Evolutionary conservation across 2,113 vertebrate genomes (phyloP).

Genomic region (Setophaga coronata): DNA sequence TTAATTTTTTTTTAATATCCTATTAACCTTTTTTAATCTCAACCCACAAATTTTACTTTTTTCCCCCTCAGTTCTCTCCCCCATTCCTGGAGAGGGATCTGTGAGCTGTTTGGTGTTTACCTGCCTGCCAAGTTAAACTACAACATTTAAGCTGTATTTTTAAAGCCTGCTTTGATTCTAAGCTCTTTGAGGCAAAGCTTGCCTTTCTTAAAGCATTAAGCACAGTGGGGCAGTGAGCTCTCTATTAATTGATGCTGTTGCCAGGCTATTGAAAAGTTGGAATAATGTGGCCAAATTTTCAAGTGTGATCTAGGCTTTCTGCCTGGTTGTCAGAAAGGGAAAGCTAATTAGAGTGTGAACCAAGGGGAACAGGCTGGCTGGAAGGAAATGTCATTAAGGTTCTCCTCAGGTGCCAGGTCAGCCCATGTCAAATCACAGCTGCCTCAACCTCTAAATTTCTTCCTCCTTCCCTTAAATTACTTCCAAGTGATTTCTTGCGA

Average conservation of each 20-base stretch:
- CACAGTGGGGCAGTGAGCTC: not conserved
- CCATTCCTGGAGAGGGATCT: not conserved
- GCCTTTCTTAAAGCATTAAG: not conserved
- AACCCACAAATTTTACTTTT: not conserved
- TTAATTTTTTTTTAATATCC: not conserved
- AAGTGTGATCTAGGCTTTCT: not conserved
- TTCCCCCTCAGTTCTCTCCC: not conserved
- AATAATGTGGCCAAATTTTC: not conserved
- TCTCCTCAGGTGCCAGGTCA: constrained; percentile 4
- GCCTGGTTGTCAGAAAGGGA: not conserved
- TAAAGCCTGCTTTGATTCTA: not conserved
- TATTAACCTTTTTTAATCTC: not conserved
- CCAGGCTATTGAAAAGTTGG: not conserved
- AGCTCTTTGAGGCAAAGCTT: not conserved
- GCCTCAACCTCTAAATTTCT: constrained; percentile 2
- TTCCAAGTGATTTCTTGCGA: not conserved
- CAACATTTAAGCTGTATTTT: not conserved
- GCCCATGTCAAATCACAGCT: constrained; percentile 8
- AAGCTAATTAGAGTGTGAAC: constrained; percentile 6
- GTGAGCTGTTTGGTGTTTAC: not conserved
- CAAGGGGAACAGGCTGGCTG: not conserved
- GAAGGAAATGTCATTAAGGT: not conserved
- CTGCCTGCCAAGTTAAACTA: not conserved
- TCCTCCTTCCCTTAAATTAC: constrained; percentile 1
- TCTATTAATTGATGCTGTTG: not conserved